phyloP scores from a whole-genome alignment of 2,113 vertebrate genomes.

The Siphamia tubifer region DNA sequence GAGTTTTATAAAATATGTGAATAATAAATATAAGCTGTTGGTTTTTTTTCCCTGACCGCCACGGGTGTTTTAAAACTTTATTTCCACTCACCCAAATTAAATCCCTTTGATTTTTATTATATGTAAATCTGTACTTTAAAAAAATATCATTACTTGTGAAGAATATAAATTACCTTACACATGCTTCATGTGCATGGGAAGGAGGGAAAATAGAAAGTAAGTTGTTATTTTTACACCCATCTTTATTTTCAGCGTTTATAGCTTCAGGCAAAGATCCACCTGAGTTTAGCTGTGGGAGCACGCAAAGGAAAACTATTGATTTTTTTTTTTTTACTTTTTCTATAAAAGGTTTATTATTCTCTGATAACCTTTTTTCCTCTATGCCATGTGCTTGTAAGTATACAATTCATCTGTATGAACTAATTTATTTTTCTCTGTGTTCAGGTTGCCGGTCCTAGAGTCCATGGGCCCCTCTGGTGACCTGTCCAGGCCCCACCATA shows the following conservation, averaged over 20 bases:
- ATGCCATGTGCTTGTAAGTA: not conserved
- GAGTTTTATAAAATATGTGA: slow-evolving; percentile 70
- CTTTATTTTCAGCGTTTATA: not conserved
- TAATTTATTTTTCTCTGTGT: not conserved
- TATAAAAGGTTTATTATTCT: slow-evolving; percentile 1
- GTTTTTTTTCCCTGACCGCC: slow-evolving; percentile 54
- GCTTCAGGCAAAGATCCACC: slow-evolving; percentile 24
- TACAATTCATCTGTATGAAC: not conserved
- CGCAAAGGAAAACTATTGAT: slow-evolving; percentile 16
- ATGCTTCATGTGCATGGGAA: no score
- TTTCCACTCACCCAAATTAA: slow-evolving; percentile 36
- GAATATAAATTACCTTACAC: no score
- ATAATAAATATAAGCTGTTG: slow-evolving; percentile 67
- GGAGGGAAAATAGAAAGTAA: not conserved
- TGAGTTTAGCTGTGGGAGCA: slow-evolving; percentile 20
- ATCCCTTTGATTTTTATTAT: slow-evolving; percentile 17
- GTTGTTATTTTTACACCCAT: slow-evolving; percentile 19
- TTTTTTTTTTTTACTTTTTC: no score
- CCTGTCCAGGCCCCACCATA: slow-evolving; percentile 65
- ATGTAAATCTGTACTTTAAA: not conserved
- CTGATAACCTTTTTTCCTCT: slow-evolving; percentile 16
- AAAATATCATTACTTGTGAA: no score
- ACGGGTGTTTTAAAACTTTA: slow-evolving; percentile 16
- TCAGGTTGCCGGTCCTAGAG: slow-evolving; percentile 68
- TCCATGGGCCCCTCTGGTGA: slow-evolving; percentile 50